Evolutionary conservation across 2,888 invertebrate species (phyloP).

Genomic region (Spisula solida): DNA sequence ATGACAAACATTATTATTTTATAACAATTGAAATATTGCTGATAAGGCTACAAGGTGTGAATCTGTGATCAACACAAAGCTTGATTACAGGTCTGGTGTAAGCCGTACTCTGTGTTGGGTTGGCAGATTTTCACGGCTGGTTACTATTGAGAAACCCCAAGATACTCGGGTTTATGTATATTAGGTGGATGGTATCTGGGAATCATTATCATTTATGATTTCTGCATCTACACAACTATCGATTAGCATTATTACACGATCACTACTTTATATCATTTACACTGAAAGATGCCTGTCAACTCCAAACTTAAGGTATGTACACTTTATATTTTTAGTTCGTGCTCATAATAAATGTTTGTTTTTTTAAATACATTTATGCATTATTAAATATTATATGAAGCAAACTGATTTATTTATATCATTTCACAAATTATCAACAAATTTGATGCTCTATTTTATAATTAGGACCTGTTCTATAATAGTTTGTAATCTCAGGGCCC

Average conservation of each 20-base stretch:
- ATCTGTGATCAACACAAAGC: background rate
- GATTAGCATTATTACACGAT: background rate
- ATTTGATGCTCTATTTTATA: too few species aligned
- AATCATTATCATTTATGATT: background rate
- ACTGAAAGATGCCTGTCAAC: slow-evolving; percentile 17
- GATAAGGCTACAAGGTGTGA: background rate
- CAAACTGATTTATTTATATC: too few species aligned
- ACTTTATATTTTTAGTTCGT: background rate
- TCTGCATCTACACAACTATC: background rate
- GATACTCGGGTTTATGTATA: background rate
- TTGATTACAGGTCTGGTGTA: background rate
- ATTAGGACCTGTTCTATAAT: too few species aligned
- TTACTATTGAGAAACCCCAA: background rate
- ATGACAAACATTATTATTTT: background rate
- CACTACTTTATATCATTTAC: background rate
- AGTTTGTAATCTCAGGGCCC: too few species aligned
- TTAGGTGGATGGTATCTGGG: background rate
- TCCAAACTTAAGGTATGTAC: slow-evolving; percentile 39
- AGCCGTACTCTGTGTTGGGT: slow-evolving; percentile 5
- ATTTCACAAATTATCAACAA: too few species aligned
- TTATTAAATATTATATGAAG: too few species aligned
- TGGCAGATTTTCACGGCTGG: slow-evolving; percentile 19
- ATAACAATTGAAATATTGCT: background rate
- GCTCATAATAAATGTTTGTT: too few species aligned
- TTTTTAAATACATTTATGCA: too few species aligned